phyloP scores from a whole-genome alignment of 2,113 vertebrate species.

The Neotoma lepida region DNA sequence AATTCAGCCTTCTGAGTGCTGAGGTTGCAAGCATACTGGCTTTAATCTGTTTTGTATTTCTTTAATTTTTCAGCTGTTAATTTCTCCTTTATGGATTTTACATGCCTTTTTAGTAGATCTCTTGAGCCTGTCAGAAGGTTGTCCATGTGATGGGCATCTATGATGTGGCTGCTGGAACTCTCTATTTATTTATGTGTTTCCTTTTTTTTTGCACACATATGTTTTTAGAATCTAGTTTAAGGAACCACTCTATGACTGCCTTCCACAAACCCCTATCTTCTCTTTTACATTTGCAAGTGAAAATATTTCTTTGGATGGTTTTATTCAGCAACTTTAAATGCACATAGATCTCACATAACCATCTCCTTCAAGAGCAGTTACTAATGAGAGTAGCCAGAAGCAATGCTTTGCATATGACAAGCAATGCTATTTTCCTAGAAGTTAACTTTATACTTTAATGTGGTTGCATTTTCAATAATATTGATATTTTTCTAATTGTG shows the following conservation, averaged over 20 bases:
- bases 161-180: neutral
- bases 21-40: neutral
- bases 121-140: neutral
- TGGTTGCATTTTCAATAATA: conserved; percentile 38
- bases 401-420: neutral
- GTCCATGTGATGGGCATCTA: neutral
- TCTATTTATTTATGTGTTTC: neutral
- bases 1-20: neutral
- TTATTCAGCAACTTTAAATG: conserved; percentile 25
- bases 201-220: conserved; percentile 3
- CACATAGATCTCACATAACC: neutral
- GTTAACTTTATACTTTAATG: neutral
- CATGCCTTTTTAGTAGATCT: neutral
- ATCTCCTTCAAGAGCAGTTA: conserved; percentile 39
- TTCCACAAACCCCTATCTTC: conserved; percentile 1
- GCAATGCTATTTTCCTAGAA: neutral
- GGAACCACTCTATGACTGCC: neutral
- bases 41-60: neutral
- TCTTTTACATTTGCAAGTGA: conserved; percentile 46
- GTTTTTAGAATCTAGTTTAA: neutral
- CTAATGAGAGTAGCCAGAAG: neutral
- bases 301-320: conserved; percentile 42
- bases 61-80: neutral
- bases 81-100: neutral
- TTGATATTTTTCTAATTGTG: conserved; percentile 48